These are phyloP conservation scores for Fistularia commersonii DNA, from an alignment of 2,797 vertebrate species.

Conservation along the genomic window DNA sequence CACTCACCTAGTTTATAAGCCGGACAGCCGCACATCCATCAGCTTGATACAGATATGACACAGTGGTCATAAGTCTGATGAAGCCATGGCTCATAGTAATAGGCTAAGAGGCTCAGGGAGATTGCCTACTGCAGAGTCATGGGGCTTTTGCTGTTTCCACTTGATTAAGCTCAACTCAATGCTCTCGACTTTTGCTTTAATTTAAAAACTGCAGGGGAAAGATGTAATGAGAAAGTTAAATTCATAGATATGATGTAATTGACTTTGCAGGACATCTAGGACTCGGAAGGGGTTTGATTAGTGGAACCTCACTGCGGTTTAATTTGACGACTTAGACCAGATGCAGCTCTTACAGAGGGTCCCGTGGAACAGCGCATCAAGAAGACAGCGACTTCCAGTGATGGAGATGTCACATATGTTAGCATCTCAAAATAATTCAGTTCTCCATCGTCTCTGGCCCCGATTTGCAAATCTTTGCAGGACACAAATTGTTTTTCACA, in stretches of 20 bases:
- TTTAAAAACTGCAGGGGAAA: conserved; percentile 68
- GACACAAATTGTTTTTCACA: conserved; percentile 40
- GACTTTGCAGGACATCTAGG: conserved; percentile 74
- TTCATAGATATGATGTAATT: conserved; percentile 78
- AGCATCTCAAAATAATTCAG: conserved; percentile 32
- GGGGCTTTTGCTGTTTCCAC: conserved; percentile 77
- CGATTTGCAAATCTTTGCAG: too few relatives aligned
- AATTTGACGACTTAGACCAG: conserved; percentile 71
- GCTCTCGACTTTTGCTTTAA: conserved; percentile 65
- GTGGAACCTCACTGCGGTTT: conserved; percentile 72
- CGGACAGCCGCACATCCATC: conserved; percentile 43
- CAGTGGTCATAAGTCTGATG: conserved; percentile 69
- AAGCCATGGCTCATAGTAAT: conserved; percentile 63
- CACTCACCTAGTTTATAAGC: conserved; percentile 63
- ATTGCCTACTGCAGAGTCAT: conserved; percentile 69
- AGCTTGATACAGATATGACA: conserved; percentile 70
- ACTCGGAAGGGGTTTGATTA: conserved; percentile 73
- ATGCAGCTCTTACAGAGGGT: conserved; percentile 36
- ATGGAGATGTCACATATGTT: conserved; percentile 56
- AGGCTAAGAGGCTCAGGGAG: conserved; percentile 65
- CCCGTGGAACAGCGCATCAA: conserved; percentile 26
- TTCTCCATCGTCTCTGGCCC: conserved; percentile 33
- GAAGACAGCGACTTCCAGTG: conserved; percentile 40
- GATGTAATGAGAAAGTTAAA: conserved; percentile 79
- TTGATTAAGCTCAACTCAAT: conserved; percentile 75